phyloP scores from a whole-genome alignment of 2,888 invertebrate species.

The Flabesymbios commensalis region DNA sequence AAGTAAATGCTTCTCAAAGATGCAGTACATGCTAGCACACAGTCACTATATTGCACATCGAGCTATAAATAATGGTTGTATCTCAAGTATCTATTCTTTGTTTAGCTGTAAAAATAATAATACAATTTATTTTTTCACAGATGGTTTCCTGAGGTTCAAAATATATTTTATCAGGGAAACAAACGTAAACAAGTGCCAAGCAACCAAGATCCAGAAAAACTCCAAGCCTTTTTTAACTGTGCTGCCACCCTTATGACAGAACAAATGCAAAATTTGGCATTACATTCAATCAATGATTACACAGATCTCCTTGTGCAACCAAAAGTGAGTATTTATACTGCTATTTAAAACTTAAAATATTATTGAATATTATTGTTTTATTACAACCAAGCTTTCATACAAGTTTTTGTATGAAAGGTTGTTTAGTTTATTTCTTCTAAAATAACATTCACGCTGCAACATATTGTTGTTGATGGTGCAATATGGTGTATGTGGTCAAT shows the following conservation, averaged over 20 bases:
- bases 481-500: too few species aligned
- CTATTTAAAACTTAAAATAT: not conserved
- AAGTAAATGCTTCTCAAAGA: too few species aligned
- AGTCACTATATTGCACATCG: too few species aligned
- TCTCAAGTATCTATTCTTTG: too few species aligned
- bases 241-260: constrained; percentile 85
- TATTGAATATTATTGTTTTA: not conserved
- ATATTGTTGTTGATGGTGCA: too few species aligned
- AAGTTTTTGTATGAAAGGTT: too few species aligned
- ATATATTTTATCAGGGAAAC: constrained; percentile 61
- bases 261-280: constrained; percentile 79
- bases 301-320: constrained; percentile 77
- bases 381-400: too few species aligned
- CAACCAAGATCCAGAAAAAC: constrained; percentile 67
- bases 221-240: constrained; percentile 81
- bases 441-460: too few species aligned
- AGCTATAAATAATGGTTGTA: too few species aligned
- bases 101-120: too few species aligned
- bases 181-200: constrained; percentile 61
- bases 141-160: constrained; percentile 61
- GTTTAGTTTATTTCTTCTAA: too few species aligned
- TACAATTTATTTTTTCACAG: constrained; percentile 36
- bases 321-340: constrained; percentile 66
- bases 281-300: constrained; percentile 79
- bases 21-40: too few species aligned